Conservation (phyloP, 2,888 invertebrate species). For the Ctenicera cuprea region DNA sequence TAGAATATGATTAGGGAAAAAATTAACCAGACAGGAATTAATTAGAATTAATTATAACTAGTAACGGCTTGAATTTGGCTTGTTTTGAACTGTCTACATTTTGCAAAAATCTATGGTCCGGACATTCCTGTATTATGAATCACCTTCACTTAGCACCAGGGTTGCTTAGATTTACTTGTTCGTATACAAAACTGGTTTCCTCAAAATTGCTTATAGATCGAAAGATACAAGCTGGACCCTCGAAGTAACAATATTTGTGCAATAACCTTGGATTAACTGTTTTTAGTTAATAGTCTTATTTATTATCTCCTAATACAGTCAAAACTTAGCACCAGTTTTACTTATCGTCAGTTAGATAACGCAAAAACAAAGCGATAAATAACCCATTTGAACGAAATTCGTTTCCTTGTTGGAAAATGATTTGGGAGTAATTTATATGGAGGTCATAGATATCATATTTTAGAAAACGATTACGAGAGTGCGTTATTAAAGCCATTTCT, state of each 20-base stretch:
- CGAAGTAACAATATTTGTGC: constrained; percentile 6
- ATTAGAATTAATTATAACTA: background rate
- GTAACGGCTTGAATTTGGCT: background rate
- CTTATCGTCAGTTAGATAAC: constrained; percentile 10
- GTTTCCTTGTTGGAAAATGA: constrained; percentile 27
- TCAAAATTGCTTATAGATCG: constrained; percentile 44
- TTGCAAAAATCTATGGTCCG: constrained; percentile 57
- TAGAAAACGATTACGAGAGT: constrained; percentile 56
- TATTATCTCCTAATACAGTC: constrained; percentile 12
- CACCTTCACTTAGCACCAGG: constrained; percentile 58
- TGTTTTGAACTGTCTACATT: constrained; percentile 38
- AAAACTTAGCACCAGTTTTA: constrained; percentile 15
- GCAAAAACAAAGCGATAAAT: constrained; percentile 36
- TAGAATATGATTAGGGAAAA: background rate
- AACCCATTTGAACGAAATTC: constrained; percentile 5
- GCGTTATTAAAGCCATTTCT: constrained; percentile 54
- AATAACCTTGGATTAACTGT: constrained; percentile 25
- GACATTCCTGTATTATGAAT: constrained; percentile 60
- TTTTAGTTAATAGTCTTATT: constrained; percentile 27
- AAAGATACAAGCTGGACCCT: constrained; percentile 27
- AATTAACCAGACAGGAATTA: background rate
- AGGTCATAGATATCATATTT: constrained; percentile 55
- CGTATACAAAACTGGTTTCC: constrained; percentile 48
- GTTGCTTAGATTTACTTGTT: constrained; percentile 50
- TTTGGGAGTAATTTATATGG: constrained; percentile 48